These are phyloP conservation scores for Raillietiella orientalis DNA, from an alignment of 2,888 invertebrate species.

Conservation along the genomic window DNA sequence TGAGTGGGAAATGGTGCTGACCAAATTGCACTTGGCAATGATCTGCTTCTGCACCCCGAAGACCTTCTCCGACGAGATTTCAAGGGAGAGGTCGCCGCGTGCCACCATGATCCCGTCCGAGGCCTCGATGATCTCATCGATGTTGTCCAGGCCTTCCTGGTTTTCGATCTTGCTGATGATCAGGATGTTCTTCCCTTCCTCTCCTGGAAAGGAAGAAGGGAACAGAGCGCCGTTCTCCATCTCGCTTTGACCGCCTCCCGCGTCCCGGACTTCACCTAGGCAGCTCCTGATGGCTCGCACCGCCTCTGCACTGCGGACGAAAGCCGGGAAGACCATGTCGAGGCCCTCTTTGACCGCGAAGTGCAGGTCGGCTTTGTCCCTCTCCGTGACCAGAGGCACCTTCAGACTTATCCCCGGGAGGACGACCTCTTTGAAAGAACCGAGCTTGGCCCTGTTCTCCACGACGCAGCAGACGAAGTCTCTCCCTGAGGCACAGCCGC, in stretches of 20 bases:
- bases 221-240: no score
- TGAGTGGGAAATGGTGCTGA: slow-evolving; percentile 12
- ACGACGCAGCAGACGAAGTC: slow-evolving; percentile 37
- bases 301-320: slow-evolving; percentile 73
- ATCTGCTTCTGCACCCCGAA: slow-evolving; percentile 94
- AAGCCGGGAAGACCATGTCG: slow-evolving; percentile 92
- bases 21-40: slow-evolving; percentile 83
- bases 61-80: slow-evolving; percentile 88
- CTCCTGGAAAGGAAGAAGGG: slow-evolving; percentile 34
- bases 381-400: slow-evolving; percentile 84
- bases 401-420: slow-evolving; percentile 82
- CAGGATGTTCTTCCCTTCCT: slow-evolving; percentile 52
- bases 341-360: slow-evolving; percentile 71
- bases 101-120: slow-evolving; percentile 98
- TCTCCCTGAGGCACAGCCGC: slow-evolving; percentile 12
- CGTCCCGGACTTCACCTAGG: no score
- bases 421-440: slow-evolving; percentile 86
- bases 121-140: slow-evolving; percentile 69
- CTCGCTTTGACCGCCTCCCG: no score
- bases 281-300: slow-evolving; percentile 68
- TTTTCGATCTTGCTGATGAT: slow-evolving; percentile 98
- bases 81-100: slow-evolving; percentile 85
- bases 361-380: slow-evolving; percentile 65
- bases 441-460: slow-evolving; percentile 79
- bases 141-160: slow-evolving; percentile 75